Evolutionary conservation across 2,797 vertebrate species (phyloP).

Genomic region (Monodelphis domestica): DNA sequence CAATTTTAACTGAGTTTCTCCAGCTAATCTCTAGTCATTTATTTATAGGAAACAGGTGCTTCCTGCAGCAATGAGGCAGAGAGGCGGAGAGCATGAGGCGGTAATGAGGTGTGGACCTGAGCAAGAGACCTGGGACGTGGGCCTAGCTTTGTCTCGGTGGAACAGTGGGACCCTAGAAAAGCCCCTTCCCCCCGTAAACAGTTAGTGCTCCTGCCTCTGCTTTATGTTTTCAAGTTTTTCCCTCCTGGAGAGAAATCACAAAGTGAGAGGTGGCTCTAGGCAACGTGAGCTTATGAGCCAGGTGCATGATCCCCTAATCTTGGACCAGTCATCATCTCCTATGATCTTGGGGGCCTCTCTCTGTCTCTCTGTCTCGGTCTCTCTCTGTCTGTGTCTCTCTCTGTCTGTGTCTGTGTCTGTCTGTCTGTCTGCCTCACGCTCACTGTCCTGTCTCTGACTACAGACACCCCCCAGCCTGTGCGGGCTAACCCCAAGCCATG

Average conservation of each 20-base stretch:
- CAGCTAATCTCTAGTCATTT: conserved; percentile 7
- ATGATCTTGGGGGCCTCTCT: too few species aligned
- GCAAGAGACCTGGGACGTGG: neutral
- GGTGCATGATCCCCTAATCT: too few species aligned
- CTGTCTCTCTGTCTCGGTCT: too few species aligned
- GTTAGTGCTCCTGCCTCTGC: neutral
- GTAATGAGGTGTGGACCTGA: neutral
- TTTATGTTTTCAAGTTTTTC: neutral
- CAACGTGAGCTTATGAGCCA: too few species aligned
- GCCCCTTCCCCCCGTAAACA: too few species aligned
- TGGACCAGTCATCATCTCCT: too few species aligned
- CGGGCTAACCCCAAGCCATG: too few species aligned
- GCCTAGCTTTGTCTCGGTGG: neutral
- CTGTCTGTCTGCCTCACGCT: too few species aligned
- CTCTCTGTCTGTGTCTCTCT: too few species aligned
- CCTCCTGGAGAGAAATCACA: neutral
- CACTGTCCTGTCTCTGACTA: too few species aligned
- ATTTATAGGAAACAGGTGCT: conserved; percentile 37
- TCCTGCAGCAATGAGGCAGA: neutral
- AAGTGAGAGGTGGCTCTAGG: neutral
- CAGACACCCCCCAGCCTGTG: neutral
- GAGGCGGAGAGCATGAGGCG: neutral
- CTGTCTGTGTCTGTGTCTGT: too few species aligned
- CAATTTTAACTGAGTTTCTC: conserved; percentile 35
- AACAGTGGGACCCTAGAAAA: neutral